phyloP scores from a whole-genome alignment of 2,113 vertebrate genomes.

The Psephotus haematonotus region DNA sequence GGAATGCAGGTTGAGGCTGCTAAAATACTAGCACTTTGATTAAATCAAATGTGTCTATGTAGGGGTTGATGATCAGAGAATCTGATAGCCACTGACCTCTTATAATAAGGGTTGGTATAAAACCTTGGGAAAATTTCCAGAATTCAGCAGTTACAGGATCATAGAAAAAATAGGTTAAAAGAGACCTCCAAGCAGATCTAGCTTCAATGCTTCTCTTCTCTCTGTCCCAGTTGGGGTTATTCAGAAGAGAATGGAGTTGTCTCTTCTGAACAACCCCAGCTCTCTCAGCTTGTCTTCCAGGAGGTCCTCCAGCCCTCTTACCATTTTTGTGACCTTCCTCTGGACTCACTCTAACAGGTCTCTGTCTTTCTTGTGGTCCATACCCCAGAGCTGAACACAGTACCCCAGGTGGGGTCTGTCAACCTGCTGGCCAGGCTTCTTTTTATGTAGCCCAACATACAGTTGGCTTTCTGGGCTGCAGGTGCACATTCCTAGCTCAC shows the following conservation, averaged over 20 bases:
- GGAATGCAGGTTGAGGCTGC: not conserved
- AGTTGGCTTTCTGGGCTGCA: not conserved
- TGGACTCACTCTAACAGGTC: not conserved
- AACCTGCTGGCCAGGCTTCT: not conserved
- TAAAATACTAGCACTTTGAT: not conserved
- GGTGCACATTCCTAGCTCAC: not conserved
- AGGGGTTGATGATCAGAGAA: not conserved
- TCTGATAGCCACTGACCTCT: not conserved
- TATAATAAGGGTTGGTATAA: not conserved
- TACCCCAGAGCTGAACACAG: not conserved
- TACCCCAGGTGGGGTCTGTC: not conserved
- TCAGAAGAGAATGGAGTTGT: not conserved
- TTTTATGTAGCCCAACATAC: not conserved
- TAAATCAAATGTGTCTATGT: not conserved
- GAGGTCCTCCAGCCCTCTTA: not conserved
- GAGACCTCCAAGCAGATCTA: not conserved
- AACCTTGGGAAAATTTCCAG: not conserved
- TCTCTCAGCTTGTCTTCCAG: not conserved
- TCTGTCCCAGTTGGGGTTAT: not conserved
- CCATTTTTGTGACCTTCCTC: not conserved
- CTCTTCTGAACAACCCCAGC: not conserved
- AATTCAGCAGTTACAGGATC: not conserved
- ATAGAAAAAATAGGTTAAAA: not conserved
- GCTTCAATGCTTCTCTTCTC: not conserved
- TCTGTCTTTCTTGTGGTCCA: not conserved